phyloP scores from a whole-genome alignment of 2,113 vertebrate genomes.

The Chaenogobius annularis region DNA sequence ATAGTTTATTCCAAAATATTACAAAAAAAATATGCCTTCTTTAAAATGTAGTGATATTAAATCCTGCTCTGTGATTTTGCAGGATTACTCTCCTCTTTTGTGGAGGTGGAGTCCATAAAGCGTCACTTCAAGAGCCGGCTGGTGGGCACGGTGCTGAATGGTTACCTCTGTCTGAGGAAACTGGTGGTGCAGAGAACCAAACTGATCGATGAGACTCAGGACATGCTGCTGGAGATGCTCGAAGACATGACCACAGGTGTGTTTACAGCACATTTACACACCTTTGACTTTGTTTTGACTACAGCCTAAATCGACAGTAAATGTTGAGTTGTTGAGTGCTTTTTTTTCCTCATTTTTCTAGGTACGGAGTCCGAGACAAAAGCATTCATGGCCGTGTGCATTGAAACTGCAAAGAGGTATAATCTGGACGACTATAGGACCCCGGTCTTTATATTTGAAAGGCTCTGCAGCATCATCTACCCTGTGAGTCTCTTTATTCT shows the following conservation, averaged over 20 bases:
- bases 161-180: conserved; percentile 95
- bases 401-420: conserved; percentile 97
- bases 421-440: conserved; percentile 96
- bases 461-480: conserved; percentile 98
- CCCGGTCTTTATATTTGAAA: conserved; percentile 98
- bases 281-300: no score
- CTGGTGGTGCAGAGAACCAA: conserved; percentile 98
- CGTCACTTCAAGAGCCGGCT: conserved; percentile 95
- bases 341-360: conserved; percentile 45
- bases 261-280: neutral
- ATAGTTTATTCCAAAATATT: no score
- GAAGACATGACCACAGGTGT: conserved; percentile 99
- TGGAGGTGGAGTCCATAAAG: conserved; percentile 98
- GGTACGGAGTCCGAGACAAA: conserved; percentile 98
- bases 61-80: neutral
- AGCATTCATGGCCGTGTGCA: conserved; percentile 98
- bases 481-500: conserved; percentile 79
- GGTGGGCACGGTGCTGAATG: conserved; percentile 95
- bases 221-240: conserved; percentile 99
- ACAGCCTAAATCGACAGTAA: neutral
- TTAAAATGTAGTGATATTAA: neutral
- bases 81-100: conserved; percentile 96
- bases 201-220: conserved; percentile 96
- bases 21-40: no score
- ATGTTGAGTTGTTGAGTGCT: neutral